Evolutionary conservation across 2,888 invertebrate genomes (phyloP).

Genomic region (Drosophila pegasa): DNA sequence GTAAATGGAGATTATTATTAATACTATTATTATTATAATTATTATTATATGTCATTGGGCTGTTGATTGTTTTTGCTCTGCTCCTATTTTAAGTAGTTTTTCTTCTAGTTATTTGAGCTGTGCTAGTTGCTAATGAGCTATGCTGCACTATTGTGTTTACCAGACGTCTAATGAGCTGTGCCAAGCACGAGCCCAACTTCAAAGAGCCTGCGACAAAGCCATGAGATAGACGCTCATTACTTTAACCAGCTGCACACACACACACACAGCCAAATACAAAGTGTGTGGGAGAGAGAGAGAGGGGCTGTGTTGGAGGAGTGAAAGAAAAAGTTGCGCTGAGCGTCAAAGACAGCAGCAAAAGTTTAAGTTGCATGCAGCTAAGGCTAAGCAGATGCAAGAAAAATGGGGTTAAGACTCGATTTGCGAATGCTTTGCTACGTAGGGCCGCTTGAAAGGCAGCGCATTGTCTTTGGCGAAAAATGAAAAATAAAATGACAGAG

Average conservation of each 20-base stretch:
- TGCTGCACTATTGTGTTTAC: constrained; percentile 15
- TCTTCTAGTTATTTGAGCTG: constrained; percentile 32
- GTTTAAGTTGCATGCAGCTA: constrained; percentile 66
- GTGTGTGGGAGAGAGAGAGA: not conserved
- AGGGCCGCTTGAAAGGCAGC: constrained; percentile 59
- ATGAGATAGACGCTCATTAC: constrained; percentile 58
- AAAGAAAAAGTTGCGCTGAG: constrained; percentile 30
- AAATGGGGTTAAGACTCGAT: constrained; percentile 75
- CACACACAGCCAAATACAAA: not conserved
- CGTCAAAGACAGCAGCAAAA: constrained; percentile 34
- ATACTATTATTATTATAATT: not conserved
- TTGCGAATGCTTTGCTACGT: constrained; percentile 51
- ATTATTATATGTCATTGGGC: not conserved
- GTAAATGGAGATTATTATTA: not conserved
- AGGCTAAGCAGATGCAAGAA: constrained; percentile 55
- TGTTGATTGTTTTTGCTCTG: constrained; percentile 3
- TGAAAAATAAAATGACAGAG: not conserved
- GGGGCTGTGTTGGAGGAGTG: not conserved
- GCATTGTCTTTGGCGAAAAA: constrained; percentile 55
- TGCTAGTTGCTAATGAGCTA: constrained; percentile 40
- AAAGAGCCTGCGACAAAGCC: constrained; percentile 74
- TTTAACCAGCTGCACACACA: constrained; percentile 42
- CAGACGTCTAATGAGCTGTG: constrained; percentile 51
- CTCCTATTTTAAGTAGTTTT: constrained; percentile 12
- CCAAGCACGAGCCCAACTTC: constrained; percentile 53